Conservation (phyloP, 2,888 invertebrate genomes). For the Ellobium chinense region DNA sequence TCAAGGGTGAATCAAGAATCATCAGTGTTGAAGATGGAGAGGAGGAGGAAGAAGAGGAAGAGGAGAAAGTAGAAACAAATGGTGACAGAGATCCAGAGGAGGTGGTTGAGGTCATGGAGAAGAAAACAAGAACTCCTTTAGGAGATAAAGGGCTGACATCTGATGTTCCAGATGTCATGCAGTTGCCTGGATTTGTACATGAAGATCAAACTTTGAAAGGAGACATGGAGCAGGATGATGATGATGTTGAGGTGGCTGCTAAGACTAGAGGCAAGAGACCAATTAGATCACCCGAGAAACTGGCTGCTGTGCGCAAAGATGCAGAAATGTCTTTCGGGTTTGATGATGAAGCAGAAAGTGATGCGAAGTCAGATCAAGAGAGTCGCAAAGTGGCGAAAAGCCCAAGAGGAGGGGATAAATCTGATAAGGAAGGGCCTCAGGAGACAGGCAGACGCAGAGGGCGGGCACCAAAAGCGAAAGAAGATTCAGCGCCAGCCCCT, state of each 20-base stretch:
- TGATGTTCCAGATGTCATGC: conserved; percentile 50
- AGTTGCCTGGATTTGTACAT: conserved; percentile 48
- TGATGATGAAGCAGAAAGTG: conserved; percentile 48
- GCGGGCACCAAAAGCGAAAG: conserved; percentile 38
- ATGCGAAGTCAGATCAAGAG: conserved; percentile 29
- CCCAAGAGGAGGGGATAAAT: conserved; percentile 24
- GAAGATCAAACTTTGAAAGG: conserved; percentile 47
- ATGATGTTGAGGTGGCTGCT: conserved; percentile 37
- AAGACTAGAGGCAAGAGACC: conserved; percentile 42
- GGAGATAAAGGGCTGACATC: conserved; percentile 27
- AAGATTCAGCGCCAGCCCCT: conserved; percentile 38
- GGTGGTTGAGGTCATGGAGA: background rate
- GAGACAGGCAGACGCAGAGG: conserved; percentile 45
- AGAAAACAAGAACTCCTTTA: background rate
- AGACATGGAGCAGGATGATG: conserved; percentile 44
- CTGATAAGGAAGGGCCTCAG: conserved; percentile 28
- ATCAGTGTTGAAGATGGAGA: conserved; percentile 34
- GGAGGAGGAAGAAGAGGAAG: conserved; percentile 37
- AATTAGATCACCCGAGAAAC: conserved; percentile 50
- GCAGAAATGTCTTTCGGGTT: conserved; percentile 53
- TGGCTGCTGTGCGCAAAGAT: conserved; percentile 51
- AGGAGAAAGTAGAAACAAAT: conserved; percentile 18
- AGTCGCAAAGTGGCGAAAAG: conserved; percentile 35
- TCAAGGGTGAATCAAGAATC: conserved; percentile 31
- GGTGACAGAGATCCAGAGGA: background rate